These are phyloP conservation scores for Caranx ignobilis DNA, from an alignment of 2,113 vertebrate species.

Conservation along the genomic window DNA sequence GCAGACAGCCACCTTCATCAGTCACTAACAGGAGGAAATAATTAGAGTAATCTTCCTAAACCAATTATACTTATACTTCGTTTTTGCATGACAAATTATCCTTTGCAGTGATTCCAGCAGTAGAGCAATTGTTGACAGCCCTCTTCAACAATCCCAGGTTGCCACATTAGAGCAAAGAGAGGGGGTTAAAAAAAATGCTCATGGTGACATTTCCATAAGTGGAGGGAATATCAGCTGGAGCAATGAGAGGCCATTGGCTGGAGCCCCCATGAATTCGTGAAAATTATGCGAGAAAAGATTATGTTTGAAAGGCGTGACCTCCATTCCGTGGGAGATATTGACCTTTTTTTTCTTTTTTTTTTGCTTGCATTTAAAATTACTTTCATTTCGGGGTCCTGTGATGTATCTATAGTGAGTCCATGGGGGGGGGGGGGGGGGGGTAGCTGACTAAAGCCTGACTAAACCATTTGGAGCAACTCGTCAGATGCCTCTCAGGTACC, in stretches of 20 bases:
- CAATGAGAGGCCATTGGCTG: constrained; percentile 3
- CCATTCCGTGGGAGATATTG: constrained; percentile 40
- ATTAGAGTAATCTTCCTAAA: constrained; percentile 21
- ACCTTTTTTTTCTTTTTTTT: constrained; percentile 29
- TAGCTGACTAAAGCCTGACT: constrained; percentile 58
- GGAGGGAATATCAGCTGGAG: constrained; percentile 25
- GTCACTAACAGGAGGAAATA: constrained; percentile 20
- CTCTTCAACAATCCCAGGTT: constrained; percentile 38
- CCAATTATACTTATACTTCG: constrained; percentile 21
- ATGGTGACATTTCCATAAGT: constrained; percentile 54
- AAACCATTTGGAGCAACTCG: constrained; percentile 40
- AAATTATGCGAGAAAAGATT: constrained; percentile 36
- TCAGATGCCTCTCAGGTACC: constrained; percentile 43
- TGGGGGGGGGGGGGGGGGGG: constrained; percentile 21
- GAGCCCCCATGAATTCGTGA: background rate
- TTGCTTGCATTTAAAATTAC: constrained; percentile 56
- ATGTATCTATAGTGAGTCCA: constrained; percentile 10
- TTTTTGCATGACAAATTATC: constrained; percentile 28
- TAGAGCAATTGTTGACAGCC: constrained; percentile 38
- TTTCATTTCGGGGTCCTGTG: constrained; percentile 25
- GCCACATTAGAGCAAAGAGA: constrained; percentile 26
- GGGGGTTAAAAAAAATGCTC: constrained; percentile 6
- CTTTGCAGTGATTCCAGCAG: constrained; percentile 5
- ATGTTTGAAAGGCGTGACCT: constrained; percentile 62
- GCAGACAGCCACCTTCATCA: constrained; percentile 12